Conservation (phyloP, 2,113 vertebrate genomes). For the Tyto alba region DNA sequence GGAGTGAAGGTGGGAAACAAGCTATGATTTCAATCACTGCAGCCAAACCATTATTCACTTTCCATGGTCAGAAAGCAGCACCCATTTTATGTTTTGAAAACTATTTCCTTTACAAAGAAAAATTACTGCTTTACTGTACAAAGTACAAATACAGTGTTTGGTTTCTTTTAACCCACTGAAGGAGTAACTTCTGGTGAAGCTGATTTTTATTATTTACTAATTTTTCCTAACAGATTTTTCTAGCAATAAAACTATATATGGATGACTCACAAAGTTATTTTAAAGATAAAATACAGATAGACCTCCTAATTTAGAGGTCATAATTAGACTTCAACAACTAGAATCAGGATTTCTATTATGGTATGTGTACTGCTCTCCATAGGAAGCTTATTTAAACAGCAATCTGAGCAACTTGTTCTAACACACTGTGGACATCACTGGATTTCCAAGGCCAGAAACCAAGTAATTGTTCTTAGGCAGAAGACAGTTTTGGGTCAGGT, state of each 20-base stretch:
- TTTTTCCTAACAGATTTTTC: neutral
- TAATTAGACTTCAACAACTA: neutral
- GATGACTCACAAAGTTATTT: neutral
- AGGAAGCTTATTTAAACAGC: neutral
- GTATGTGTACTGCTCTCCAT: neutral
- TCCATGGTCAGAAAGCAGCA: neutral
- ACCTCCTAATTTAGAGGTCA: neutral
- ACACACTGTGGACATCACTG: neutral
- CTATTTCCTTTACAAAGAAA: neutral
- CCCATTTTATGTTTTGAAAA: neutral
- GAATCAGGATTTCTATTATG: neutral
- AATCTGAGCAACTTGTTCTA: neutral
- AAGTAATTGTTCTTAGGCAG: neutral
- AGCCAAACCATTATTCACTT: neutral
- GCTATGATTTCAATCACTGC: neutral
- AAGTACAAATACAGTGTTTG: neutral
- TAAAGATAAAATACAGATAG: neutral
- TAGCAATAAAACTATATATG: neutral
- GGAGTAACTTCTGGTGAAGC: neutral
- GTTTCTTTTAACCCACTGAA: neutral
- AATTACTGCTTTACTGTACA: neutral
- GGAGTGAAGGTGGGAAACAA: neutral
- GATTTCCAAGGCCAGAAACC: neutral
- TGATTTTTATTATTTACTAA: neutral
- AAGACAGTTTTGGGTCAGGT: neutral